A percentile compares a stretch with the other conserved stretches of the same genome.
Conservation (phyloP, 2,888 invertebrate genomes). For the Drosophila meridiana region DNA sequence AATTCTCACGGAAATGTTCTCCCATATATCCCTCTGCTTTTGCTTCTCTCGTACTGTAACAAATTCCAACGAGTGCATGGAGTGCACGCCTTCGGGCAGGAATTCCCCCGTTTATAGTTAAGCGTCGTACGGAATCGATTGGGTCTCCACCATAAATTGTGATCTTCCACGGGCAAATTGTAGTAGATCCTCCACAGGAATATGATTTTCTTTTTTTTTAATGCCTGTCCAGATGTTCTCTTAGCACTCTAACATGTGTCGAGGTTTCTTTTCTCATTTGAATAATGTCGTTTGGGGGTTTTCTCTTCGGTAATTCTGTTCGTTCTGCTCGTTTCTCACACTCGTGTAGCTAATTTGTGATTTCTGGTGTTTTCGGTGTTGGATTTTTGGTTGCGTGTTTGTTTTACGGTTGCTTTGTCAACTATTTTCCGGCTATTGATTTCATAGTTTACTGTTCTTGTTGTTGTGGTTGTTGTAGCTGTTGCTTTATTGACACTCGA, state of each 20-base stretch:
- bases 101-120: conserved; percentile 58
- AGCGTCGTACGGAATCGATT: conserved; percentile 45
- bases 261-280: conserved; percentile 43
- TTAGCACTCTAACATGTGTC: conserved; percentile 62
- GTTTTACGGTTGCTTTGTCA: conserved; percentile 75
- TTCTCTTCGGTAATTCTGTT: conserved; percentile 15
- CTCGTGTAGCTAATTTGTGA: conserved; percentile 83
- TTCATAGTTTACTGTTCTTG: conserved; percentile 27
- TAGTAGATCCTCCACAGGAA: conserved; percentile 55
- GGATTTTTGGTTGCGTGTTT: conserved; percentile 70
- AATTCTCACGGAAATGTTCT: conserved; percentile 66
- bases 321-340: conserved; percentile 71
- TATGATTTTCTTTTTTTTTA: conserved; percentile 43
- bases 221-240: conserved; percentile 68
- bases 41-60: conserved; percentile 55
- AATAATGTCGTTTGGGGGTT: conserved; percentile 45
- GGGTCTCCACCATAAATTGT: conserved; percentile 56
- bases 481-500: conserved; percentile 53
- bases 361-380: conserved; percentile 79
- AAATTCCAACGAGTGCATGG: conserved; percentile 63
- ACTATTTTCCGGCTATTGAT: conserved; percentile 83
- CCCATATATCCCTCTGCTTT: conserved; percentile 16
- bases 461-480: conserved; percentile 11
- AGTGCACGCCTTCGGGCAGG: conserved; percentile 55
- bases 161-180: conserved; percentile 63